Evolutionary conservation across 2,113 vertebrate species (phyloP), one percentile per base, ranked within the genome.

Genomic region (Urocitellus parryii): DNA sequence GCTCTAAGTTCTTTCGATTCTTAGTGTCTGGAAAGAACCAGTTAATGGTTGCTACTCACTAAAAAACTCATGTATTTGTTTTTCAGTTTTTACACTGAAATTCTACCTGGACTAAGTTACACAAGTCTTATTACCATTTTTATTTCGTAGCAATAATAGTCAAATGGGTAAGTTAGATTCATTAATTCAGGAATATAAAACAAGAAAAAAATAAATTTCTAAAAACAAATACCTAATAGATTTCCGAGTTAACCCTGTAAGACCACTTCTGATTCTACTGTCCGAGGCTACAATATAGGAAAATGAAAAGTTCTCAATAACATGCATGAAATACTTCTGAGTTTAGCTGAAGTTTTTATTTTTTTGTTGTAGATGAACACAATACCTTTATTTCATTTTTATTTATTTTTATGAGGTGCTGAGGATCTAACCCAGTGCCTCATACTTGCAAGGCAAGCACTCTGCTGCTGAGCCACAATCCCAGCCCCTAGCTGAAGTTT

Each of bases 161-260:
- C 48, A 86, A 8, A 58, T 90, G 45, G 18, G 37, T 84, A 48
- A 88, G 29, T 25, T 67, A 73, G 74, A 4, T n/a, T 16, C 14
- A 77, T 86, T 56, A 25, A 78, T 82, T 94, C 92, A 79, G 73
- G 20, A 87, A 61, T 53, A 68, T n/a, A 82, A 79, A 87, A 17
- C 63, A 73, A 67, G 63, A 94, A 73, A 93, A 93, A 94, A 90
- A 81, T 58, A 14, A 78, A 14, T 78, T 70, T 86, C 45, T 92
- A 37, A 48, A 80, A 73, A 17, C 0, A 73, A 89, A 37, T 39
- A 29, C 25, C 53, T 84, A 37, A 74, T 70, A 20, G 20, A 61
- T 10, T 20, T 53, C 29, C 13, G 5, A 12, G 65, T 83, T 51
- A 90, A 78, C 34, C 32, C 48, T 68, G 20, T 74, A 68, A 39